These are phyloP conservation scores for Gorsachius goisagi DNA, from an alignment of 2,113 vertebrate species.

Conservation along the genomic window DNA sequence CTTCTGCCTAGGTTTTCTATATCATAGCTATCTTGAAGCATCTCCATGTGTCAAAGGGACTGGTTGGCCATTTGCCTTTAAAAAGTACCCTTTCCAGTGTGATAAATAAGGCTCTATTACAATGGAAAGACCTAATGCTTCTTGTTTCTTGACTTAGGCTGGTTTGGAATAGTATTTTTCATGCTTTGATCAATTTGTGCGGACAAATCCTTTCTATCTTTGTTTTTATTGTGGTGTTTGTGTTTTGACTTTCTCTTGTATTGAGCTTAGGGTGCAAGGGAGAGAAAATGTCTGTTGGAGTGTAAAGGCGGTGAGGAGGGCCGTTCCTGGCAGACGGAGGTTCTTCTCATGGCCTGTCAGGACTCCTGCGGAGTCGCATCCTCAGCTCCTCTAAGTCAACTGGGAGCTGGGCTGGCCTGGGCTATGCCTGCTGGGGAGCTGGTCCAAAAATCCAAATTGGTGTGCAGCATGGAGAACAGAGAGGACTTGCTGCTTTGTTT, in stretches of 20 bases:
- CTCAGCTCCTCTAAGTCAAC: neutral
- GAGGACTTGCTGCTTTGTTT: neutral
- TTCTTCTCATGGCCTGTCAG: neutral
- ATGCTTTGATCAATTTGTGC: neutral
- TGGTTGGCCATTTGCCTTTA: constrained; percentile 27
- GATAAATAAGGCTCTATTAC: constrained; percentile 40
- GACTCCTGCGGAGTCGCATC: neutral
- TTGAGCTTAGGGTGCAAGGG: neutral
- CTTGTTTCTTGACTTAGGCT: neutral
- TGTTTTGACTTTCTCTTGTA: neutral
- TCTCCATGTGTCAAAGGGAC: constrained; percentile 51
- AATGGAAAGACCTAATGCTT: neutral
- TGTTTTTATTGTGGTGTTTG: neutral
- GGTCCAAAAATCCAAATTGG: neutral
- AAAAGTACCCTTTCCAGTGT: neutral
- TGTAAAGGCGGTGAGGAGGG: neutral
- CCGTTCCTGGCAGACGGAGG: neutral
- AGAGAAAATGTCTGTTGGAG: neutral
- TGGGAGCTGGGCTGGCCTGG: neutral
- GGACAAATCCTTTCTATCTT: neutral
- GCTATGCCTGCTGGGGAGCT: neutral
- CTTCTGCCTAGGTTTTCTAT: constrained; percentile 33
- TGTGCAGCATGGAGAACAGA: neutral
- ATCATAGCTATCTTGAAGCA: constrained; percentile 53
- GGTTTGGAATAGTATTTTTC: neutral